Evolutionary conservation across 2,797 vertebrate species (phyloP).

Genomic region (Sebastes diaconus): DNA sequence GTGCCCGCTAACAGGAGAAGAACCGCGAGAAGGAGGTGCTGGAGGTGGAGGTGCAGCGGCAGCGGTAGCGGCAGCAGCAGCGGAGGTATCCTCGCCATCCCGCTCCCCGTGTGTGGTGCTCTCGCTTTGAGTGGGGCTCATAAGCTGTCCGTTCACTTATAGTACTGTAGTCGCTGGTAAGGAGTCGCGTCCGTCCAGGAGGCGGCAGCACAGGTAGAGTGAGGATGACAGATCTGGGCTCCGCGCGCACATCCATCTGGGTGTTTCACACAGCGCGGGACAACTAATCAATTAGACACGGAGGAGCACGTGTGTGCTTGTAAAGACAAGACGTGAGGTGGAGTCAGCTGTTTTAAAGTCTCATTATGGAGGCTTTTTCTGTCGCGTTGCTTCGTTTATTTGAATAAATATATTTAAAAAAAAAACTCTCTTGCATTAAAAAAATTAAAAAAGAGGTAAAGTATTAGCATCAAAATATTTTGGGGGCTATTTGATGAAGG

Average conservation of each 20-base stretch:
- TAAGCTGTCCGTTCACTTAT: slow-evolving; percentile 81
- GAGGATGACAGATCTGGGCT: slow-evolving; percentile 51
- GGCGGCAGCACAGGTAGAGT: slow-evolving; percentile 86
- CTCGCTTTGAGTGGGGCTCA: slow-evolving; percentile 77
- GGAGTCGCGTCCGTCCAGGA: slow-evolving; percentile 83
- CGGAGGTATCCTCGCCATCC: slow-evolving; percentile 76
- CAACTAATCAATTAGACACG: slow-evolving; percentile 4
- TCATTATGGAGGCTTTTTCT: background rate
- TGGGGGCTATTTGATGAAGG: too few relatives aligned
- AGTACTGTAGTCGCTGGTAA: slow-evolving; percentile 71
- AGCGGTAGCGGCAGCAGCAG: slow-evolving; percentile 1
- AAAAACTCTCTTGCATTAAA: background rate
- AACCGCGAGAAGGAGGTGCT: slow-evolving; percentile 68
- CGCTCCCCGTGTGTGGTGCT: slow-evolving; percentile 73
- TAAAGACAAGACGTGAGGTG: background rate
- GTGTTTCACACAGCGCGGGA: background rate
- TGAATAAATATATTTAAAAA: background rate
- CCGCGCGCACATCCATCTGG: slow-evolving; percentile 21
- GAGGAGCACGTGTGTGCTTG: slow-evolving; percentile 30
- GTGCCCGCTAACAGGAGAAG: slow-evolving; percentile 56
- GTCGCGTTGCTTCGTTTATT: background rate
- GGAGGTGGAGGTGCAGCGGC: slow-evolving; percentile 37
- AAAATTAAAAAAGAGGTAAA: too few relatives aligned
- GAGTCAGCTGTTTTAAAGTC: background rate
- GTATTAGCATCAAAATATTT: too few relatives aligned